A percentile compares a stretch with the other conserved stretches of the same genome.
Conservation (phyloP, 2,888 invertebrate species). For the Cotesia congregata region DNA sequence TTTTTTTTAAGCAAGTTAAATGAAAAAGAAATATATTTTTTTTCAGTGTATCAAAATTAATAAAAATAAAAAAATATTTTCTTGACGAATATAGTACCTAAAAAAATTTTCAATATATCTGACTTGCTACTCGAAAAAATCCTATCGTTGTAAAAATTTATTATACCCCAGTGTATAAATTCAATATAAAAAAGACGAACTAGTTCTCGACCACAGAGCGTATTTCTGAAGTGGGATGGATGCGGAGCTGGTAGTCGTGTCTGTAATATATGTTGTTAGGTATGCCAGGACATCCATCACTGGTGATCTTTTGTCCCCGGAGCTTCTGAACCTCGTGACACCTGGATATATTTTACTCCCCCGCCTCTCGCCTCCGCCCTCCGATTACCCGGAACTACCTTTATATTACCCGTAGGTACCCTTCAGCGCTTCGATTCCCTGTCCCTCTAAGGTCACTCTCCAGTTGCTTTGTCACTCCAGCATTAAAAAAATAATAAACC, state of each 20-base stretch:
- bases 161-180: too few species aligned
- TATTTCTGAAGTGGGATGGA: too few species aligned
- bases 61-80: too few species aligned
- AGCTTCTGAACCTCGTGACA: constrained; percentile 62
- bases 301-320: constrained; percentile 56
- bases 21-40: too few species aligned
- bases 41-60: too few species aligned
- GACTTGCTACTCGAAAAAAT: too few species aligned
- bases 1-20: too few species aligned
- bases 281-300: constrained; percentile 63
- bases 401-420: background rate
- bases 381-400: constrained; percentile 18
- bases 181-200: too few species aligned
- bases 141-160: too few species aligned
- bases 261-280: constrained; percentile 34
- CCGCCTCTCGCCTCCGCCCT: constrained; percentile 26
- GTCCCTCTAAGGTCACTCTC: constrained; percentile 28
- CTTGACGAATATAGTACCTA: too few species aligned
- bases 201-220: too few species aligned
- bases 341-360: constrained; percentile 32
- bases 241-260: constrained; percentile 63
- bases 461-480: background rate
- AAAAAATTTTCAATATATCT: too few species aligned
- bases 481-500: constrained; percentile 35
- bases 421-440: constrained; percentile 20